These are phyloP conservation scores for Bostrychus sinensis DNA, from an alignment of 2,113 vertebrate species.

Conservation along the genomic window DNA sequence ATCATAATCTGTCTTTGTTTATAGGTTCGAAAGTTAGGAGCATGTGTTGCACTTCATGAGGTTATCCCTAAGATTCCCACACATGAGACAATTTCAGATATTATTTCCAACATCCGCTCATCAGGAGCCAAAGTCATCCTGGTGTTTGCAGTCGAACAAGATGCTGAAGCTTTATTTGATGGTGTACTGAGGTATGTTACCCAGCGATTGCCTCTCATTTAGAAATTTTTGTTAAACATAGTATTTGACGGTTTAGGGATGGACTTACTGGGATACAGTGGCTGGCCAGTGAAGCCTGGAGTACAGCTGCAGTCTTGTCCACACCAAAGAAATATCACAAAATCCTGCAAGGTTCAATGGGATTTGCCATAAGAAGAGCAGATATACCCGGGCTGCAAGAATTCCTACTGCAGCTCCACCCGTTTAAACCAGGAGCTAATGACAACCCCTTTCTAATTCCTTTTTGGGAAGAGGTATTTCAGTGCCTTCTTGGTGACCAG, in stretches of 20 bases:
- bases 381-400: constrained; percentile 73
- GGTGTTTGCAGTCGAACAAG: constrained; percentile 83
- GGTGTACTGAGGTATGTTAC: constrained; percentile 64
- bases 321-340: constrained; percentile 65
- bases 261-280: constrained; percentile 80
- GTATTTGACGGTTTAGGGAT: constrained; percentile 42
- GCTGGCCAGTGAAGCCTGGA: constrained; percentile 84
- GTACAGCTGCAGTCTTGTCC: constrained; percentile 79
- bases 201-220: not conserved
- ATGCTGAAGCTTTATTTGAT: constrained; percentile 74
- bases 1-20: constrained; percentile 1
- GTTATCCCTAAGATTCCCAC: constrained; percentile 79
- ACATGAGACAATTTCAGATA: constrained; percentile 59
- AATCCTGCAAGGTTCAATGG: constrained; percentile 79
- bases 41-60: constrained; percentile 77
- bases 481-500: constrained; percentile 68
- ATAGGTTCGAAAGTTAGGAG: constrained; percentile 67
- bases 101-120: constrained; percentile 72
- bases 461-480: constrained; percentile 82
- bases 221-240: not conserved
- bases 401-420: constrained; percentile 77
- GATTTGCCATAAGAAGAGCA: constrained; percentile 78
- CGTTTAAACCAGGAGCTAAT: constrained; percentile 44
- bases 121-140: constrained; percentile 76
- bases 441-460: constrained; percentile 73